Evolutionary conservation across 2,113 vertebrate species (phyloP), one percentile per base, ranked within the genome.

Genomic region (Bujurquina vittata): DNA sequence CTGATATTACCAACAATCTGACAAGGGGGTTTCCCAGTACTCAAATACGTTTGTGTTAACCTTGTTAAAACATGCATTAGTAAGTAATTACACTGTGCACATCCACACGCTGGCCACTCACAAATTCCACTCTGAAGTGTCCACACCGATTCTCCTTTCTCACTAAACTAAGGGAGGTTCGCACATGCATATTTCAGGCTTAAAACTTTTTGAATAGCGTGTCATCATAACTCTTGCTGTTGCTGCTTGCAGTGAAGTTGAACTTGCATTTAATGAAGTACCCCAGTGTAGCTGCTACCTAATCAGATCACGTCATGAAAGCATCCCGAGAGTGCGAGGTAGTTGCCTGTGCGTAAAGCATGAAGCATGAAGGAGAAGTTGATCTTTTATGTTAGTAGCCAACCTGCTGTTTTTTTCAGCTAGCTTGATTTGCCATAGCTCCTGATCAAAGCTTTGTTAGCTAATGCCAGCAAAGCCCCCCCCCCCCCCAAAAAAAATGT

Each of bases 11-110:
- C 77, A 60, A 40, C 35, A 63, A 12, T 77, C 35, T 59, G 40
- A 54, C 22, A 43, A 43, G 33, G 10, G 3, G 12, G 22, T 77
- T 33, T 46, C 29, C n/a, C 29, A n/a, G 57, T 73, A 62, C 54
- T 75, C 2, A 23, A 73, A n/a, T 73, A 14, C 15, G 65, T 87
- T 78, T 76, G 73, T 65, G 61, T 73, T 76, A 58, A 29, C 56
- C 23, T 10, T 37, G 4, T 12, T 8, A 69, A 75, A 62, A 52
- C 4, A 6, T 58, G 55, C 76, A 60, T 58, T 61, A 80, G 61
- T 60, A 26, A 69, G 15, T 49, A 58, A 54, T 73, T n/a, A 54
- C 14, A 10, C 20, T 33, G 4, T 74, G 37, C 29, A 35, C 61
- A 15, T 57, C 40, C 60, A 52, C 43, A 33, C 65, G 22, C 65